Conservation (phyloP, 1,140 invertebrate species). For the Sminthurinus signatus region DNA sequence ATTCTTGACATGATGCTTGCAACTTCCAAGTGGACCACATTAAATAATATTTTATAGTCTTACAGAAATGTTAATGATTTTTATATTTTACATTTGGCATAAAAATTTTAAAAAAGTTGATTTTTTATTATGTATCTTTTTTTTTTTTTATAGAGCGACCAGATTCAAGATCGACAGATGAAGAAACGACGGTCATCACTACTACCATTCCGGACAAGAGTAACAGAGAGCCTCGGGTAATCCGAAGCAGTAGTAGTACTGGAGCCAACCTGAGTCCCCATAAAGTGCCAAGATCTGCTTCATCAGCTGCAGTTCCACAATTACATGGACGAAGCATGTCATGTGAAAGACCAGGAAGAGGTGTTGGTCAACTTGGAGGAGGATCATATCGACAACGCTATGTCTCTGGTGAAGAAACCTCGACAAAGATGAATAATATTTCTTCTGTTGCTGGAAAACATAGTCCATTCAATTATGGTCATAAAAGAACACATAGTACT, state of each 20-base stretch:
- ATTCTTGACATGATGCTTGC: too few species aligned
- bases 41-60: too few species aligned
- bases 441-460: too few species aligned
- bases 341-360: constrained; percentile 17
- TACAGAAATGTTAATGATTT: too few species aligned
- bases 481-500: constrained; percentile 2
- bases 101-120: not conserved
- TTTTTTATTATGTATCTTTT: not conserved
- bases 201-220: not conserved
- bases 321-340: constrained; percentile 16
- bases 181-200: constrained; percentile 22
- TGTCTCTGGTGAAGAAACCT: constrained; percentile 12
- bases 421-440: too few species aligned
- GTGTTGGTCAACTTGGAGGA: not conserved
- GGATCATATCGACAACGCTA: not conserved
- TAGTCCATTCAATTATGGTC: too few species aligned
- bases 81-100: too few species aligned
- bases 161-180: constrained; percentile 39
- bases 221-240: constrained; percentile 8
- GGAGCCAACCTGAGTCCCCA: not conserved
- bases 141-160: constrained; percentile 33
- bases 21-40: too few species aligned
- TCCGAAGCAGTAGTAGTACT: constrained; percentile 35
- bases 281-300: not conserved
- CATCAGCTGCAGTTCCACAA: too few species aligned